Evolutionary conservation across 2,797 vertebrate species (phyloP).

Genomic region (Sebastes goodei): DNA sequence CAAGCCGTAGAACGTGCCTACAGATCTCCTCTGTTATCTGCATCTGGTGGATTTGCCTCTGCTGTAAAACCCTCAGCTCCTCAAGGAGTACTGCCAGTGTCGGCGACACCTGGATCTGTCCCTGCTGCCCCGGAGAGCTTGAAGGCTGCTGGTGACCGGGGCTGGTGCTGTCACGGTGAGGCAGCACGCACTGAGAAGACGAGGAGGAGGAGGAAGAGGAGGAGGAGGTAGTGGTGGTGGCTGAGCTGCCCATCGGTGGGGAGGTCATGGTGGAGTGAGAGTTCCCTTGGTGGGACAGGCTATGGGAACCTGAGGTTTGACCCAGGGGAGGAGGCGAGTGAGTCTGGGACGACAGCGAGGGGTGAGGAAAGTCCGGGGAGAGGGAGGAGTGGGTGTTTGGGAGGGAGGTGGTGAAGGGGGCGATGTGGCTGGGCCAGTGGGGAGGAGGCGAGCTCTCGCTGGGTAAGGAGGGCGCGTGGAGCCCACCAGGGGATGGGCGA

Average conservation of each 20-base stretch:
- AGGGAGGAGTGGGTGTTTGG: slow-evolving; percentile 85
- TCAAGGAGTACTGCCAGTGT: slow-evolving; percentile 90
- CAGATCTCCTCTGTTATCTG: slow-evolving; percentile 96
- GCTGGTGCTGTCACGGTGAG: slow-evolving; percentile 84
- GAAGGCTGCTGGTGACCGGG: slow-evolving; percentile 81
- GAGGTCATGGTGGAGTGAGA: slow-evolving; percentile 83
- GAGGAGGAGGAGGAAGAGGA: slow-evolving; percentile 75
- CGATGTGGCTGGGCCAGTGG: slow-evolving; percentile 83
- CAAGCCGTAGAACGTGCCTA: slow-evolving; percentile 89
- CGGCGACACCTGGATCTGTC: slow-evolving; percentile 77
- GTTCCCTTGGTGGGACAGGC: slow-evolving; percentile 70
- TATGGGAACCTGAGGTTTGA: slow-evolving; percentile 71
- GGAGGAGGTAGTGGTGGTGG: slow-evolving; percentile 83
- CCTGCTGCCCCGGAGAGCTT: slow-evolving; percentile 70
- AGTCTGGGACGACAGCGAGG: slow-evolving; percentile 83
- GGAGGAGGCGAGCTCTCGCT: slow-evolving; percentile 85
- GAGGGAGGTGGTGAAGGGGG: slow-evolving; percentile 81
- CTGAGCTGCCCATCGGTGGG: slow-evolving; percentile 82
- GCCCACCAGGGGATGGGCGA: slow-evolving; percentile 86
- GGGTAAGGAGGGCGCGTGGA: slow-evolving; percentile 84
- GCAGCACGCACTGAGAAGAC: slow-evolving; percentile 65
- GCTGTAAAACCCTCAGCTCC: slow-evolving; percentile 91
- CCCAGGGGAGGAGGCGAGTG: slow-evolving; percentile 79
- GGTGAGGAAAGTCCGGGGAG: slow-evolving; percentile 86
- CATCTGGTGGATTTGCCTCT: slow-evolving; percentile 95